Percentiles rank a stretch among this genome's conserved stretches.
Evolutionary conservation across 1,140 invertebrate genomes (phyloP).

Genomic region (Drosophila sproati): DNA sequence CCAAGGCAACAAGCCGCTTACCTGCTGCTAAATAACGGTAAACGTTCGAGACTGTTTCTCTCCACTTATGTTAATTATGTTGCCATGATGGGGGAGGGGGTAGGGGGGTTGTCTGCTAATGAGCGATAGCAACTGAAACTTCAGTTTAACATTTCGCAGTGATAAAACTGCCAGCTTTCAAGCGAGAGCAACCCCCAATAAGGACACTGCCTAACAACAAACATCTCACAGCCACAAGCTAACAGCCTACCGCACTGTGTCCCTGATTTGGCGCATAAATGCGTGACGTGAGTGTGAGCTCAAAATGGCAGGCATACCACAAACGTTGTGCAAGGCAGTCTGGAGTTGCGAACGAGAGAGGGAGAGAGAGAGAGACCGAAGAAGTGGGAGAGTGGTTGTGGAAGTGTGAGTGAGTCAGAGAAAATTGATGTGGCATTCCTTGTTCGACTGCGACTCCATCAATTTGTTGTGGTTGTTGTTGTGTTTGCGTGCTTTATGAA

Average conservation of each 20-base stretch:
- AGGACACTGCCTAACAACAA: conserved; percentile 22
- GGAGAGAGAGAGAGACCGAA: conserved; percentile 3
- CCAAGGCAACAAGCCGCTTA: conserved; percentile 9
- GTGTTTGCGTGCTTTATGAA: conserved; percentile 16
- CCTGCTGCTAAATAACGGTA: conserved; percentile 65
- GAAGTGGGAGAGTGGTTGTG: neutral
- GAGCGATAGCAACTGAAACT: conserved; percentile 73
- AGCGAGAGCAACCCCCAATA: conserved; percentile 20
- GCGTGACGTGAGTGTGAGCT: conserved; percentile 48
- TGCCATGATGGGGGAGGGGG: conserved; percentile 30
- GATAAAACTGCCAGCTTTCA: too few species aligned
- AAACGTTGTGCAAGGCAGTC: conserved; percentile 61
- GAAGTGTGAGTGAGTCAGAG: conserved; percentile 1
- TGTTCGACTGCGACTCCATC: conserved; percentile 19
- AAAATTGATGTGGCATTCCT: conserved; percentile 45
- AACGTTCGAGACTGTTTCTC: conserved; percentile 17
- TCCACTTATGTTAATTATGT: conserved; percentile 68
- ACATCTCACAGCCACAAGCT: neutral
- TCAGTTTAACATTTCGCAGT: conserved; percentile 50
- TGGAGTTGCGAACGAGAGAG: conserved; percentile 9
- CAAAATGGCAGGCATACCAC: conserved; percentile 53
- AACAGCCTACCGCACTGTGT: conserved; percentile 71
- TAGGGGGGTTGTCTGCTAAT: conserved; percentile 57
- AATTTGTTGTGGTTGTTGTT: neutral
- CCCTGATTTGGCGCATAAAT: conserved; percentile 73